These are phyloP conservation scores for Xestia ashworthii DNA, from an alignment of 2,888 invertebrate genomes.

Conservation along the genomic window DNA sequence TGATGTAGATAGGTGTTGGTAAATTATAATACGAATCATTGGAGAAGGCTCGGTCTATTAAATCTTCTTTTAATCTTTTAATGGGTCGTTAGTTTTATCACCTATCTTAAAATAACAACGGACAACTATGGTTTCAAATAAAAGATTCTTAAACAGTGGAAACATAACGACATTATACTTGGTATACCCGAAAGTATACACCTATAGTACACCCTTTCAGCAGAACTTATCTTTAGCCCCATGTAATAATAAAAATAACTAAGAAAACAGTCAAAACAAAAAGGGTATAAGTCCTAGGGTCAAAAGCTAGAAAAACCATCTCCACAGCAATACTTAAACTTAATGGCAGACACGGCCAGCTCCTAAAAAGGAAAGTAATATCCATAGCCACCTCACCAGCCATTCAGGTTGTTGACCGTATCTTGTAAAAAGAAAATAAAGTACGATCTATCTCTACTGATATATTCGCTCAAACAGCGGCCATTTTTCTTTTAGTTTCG, in stretches of 20 bases:
- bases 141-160: neutral
- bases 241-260: neutral
- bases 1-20: neutral
- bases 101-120: constrained; percentile 28
- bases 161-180: neutral
- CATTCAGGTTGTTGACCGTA: constrained; percentile 49
- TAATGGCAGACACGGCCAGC: constrained; percentile 15
- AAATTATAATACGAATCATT: constrained; percentile 9
- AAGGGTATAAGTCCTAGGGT: neutral
- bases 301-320: constrained; percentile 14
- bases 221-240: neutral
- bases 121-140: neutral
- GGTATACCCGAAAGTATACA: neutral
- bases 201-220: neutral
- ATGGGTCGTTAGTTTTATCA: constrained; percentile 26
- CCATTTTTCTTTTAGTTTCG: constrained; percentile 55
- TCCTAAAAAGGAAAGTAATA: constrained; percentile 49
- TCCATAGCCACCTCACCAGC: constrained; percentile 42
- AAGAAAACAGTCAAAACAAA: neutral
- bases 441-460: constrained; percentile 46
- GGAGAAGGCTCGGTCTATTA: constrained; percentile 8
- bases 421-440: constrained; percentile 37
- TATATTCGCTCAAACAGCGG: constrained; percentile 43
- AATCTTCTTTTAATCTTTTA: constrained; percentile 12
- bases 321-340: constrained; percentile 32